phyloP scores from a whole-genome alignment of 92 coral and sea anemone species.

The Galaxea fascicularis region DNA sequence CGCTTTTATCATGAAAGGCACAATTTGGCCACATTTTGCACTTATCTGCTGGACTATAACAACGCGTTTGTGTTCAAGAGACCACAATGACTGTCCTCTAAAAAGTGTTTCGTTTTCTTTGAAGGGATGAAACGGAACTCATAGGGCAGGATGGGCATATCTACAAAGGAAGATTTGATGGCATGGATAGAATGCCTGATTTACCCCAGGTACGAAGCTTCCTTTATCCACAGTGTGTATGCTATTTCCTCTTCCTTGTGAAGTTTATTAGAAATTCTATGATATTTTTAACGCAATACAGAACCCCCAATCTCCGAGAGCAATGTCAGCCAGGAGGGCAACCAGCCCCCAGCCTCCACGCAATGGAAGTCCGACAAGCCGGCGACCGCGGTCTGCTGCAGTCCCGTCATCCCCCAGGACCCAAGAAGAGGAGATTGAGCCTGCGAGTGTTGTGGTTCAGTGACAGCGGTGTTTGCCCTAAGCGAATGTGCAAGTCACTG shows the following conservation, averaged over 20 bases:
- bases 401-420: constrained; percentile 82
- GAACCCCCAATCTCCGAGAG: constrained; percentile 68
- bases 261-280: neutral
- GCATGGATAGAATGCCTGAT: constrained; percentile 43
- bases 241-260: neutral
- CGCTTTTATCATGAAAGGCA: too few species aligned
- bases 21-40: too few species aligned
- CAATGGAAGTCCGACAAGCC: constrained; percentile 71
- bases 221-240: neutral
- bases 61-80: neutral
- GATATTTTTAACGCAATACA: constrained; percentile 50
- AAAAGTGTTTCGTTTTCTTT: constrained; percentile 10
- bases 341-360: constrained; percentile 81
- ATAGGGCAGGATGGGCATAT: constrained; percentile 98
- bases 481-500: neutral
- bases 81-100: neutral
- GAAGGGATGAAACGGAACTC: constrained; percentile 88
- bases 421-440: constrained; percentile 75
- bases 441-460: constrained; percentile 60
- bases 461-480: neutral
- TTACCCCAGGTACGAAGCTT: constrained; percentile 24
- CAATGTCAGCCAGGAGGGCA: constrained; percentile 75
- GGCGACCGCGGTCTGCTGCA: constrained; percentile 86
- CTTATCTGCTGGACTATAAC: too few species aligned
- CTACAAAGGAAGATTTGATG: constrained; percentile 91